These are phyloP conservation scores for Frankliniella fusca DNA, from an alignment of 2,888 invertebrate genomes.

Conservation along the genomic window DNA sequence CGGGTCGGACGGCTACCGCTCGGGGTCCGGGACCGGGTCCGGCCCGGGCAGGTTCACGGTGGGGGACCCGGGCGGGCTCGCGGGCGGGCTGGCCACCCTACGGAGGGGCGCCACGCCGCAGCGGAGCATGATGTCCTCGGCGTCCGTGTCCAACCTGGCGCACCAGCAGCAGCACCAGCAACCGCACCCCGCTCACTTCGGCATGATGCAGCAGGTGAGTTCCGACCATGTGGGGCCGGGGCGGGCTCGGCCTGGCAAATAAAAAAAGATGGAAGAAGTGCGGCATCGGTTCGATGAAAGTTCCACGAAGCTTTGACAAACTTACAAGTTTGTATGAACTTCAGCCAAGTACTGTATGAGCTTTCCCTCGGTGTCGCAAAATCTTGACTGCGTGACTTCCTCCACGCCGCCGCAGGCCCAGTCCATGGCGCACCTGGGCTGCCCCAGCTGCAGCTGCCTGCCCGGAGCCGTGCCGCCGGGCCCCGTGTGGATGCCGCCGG, in stretches of 20 bases:
- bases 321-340: too few relatives aligned
- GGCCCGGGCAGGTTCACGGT: not conserved
- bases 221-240: not conserved
- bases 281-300: too few relatives aligned
- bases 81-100: not conserved
- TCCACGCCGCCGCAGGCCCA: slow-evolving; percentile 55
- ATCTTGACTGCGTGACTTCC: not conserved
- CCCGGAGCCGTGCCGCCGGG: slow-evolving; percentile 43
- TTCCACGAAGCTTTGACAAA: too few relatives aligned
- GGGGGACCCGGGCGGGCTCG: not conserved
- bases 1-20: slow-evolving; percentile 43
- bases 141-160: slow-evolving; percentile 15
- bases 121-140: slow-evolving; percentile 35
- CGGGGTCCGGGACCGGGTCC: not conserved
- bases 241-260: too few relatives aligned
- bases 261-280: too few relatives aligned
- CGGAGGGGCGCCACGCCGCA: slow-evolving; percentile 30
- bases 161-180: slow-evolving; percentile 32
- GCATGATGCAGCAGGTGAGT: slow-evolving; percentile 34
- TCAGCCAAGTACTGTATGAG: not conserved
- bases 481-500: slow-evolving; percentile 38
- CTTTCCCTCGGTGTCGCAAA: not conserved
- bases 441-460: slow-evolving; percentile 50
- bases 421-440: slow-evolving; percentile 65
- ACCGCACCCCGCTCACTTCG: slow-evolving; percentile 38